Base-by-base conservation (phyloP, 2,113 vertebrate genomes). In the Callithrix jacchus region DNA sequence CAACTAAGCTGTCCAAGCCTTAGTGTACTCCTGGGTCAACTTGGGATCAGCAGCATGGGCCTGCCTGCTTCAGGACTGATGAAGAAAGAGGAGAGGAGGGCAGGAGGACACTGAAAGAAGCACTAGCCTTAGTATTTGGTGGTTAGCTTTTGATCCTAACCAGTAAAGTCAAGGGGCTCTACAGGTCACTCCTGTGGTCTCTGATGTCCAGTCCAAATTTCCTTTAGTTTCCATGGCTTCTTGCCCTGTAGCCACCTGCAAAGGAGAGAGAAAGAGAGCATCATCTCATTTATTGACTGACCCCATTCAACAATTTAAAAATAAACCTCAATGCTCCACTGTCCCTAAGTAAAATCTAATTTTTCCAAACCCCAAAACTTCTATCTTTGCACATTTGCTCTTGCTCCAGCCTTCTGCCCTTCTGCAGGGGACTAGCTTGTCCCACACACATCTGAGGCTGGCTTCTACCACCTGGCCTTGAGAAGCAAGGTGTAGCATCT, bases 61-160 rank as follows among this genome's bases (percentile, higher is more conserved):
- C 87, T 86, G 42, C 11, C 73, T 93, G 42, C 40, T 47, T 96
- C 5, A 4, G 73, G 52, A 86, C 61, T 64, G 45, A n/a, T 42
- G 35, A 54, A 40, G 87, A 92, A 66, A 70, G 37, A 42, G 27
- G 58, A 94, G 47, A 66, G 1, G 13, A 87, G 23, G 8, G 35
- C 30, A 58, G 17, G 82, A 90, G 42, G 35, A 47, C 21, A 11
- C 5, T 74, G 64, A 18, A 58, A 37, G 90, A 85, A 84, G 42
- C 42, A 37, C 30, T 42, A 27, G 9, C 11, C 27, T 40, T 74
- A 8, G 74, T 37, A 21, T 54, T 87, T 76, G n/a, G 27, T 35
- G 23, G 27, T 52, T 23, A 83, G n/a, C 56, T 81, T 93, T 93
- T 81, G 71, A 85, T 54, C 40, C 47, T 58, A 37, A 91, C 81